Conservation (phyloP, 2,888 invertebrate genomes). For the Spatulosminthurus flaviceps region DNA sequence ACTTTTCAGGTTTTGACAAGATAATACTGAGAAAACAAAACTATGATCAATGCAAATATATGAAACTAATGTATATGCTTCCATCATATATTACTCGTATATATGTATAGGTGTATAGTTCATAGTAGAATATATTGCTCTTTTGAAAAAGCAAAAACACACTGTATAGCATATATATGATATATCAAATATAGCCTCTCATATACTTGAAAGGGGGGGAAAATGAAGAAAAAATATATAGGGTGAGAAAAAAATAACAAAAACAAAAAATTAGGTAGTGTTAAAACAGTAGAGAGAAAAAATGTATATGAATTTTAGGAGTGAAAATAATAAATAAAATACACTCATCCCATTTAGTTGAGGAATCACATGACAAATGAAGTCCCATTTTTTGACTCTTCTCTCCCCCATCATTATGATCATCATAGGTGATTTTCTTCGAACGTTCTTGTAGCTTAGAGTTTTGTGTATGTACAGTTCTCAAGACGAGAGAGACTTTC, state of each 20-base stretch:
- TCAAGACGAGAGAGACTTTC: too few species aligned
- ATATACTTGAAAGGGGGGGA: too few species aligned
- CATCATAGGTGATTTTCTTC: not conserved
- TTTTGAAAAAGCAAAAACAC: not conserved
- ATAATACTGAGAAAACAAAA: constrained; percentile 13
- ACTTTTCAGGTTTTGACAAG: constrained; percentile 23
- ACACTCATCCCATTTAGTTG: constrained; percentile 24
- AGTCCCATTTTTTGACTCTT: constrained; percentile 7
- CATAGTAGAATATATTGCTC: not conserved
- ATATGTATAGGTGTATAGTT: too few species aligned
- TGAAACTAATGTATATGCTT: not conserved
- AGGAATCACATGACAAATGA: not conserved
- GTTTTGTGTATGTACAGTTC: not conserved
- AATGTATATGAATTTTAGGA: not conserved
- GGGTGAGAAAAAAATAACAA: not conserved
- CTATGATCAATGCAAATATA: not conserved
- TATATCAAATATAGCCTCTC: too few species aligned
- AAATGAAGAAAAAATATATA: too few species aligned
- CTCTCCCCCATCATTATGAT: not conserved
- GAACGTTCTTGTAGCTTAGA: not conserved
- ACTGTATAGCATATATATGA: too few species aligned
- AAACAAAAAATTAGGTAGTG: not conserved
- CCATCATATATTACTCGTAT: too few species aligned
- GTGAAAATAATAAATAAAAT: constrained; percentile 18
- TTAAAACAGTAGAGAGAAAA: not conserved